A percentile compares a stretch with the other conserved stretches of the same genome.
Evolutionary conservation across 92 coral and sea anemone species (phyloP).

Genomic region (Palythoa grandis): DNA sequence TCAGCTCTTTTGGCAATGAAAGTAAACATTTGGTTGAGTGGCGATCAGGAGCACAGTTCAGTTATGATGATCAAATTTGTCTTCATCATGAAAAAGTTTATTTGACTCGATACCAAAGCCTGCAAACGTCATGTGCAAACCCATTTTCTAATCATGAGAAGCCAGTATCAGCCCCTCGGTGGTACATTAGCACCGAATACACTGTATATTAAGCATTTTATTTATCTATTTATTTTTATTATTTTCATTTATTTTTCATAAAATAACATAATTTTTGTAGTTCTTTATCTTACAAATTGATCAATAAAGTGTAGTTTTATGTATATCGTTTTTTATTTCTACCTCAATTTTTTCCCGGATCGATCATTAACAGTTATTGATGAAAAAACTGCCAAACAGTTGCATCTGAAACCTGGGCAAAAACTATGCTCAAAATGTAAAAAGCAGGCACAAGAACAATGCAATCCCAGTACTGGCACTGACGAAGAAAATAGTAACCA

Average conservation of each 20-base stretch:
- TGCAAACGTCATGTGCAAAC: neutral
- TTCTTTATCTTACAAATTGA: neutral
- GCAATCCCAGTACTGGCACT: too few relatives aligned
- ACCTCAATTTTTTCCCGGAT: slow-evolving; percentile 11
- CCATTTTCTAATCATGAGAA: neutral
- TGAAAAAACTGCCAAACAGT: slow-evolving; percentile 9
- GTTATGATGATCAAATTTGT: neutral
- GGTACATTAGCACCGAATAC: neutral
- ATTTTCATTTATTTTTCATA: slow-evolving; percentile 8
- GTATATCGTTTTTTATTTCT: neutral
- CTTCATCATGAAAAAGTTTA: neutral
- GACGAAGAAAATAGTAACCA: too few relatives aligned
- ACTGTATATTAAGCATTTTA: neutral
- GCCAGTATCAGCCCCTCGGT: neutral
- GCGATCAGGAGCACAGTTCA: neutral
- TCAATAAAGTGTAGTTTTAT: neutral
- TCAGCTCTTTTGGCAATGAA: slow-evolving; percentile 5
- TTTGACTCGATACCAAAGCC: slow-evolving; percentile 5
- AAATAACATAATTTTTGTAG: neutral
- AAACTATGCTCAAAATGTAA: slow-evolving; percentile 15
- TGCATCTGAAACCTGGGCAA: slow-evolving; percentile 22
- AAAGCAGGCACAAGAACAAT: slow-evolving; percentile 4
- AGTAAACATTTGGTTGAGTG: neutral
- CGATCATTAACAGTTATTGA: slow-evolving; percentile 25
- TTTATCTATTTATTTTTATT: neutral